These are phyloP conservation scores for Zosterops borbonicus DNA, from an alignment of 2,113 vertebrate genomes.

Conservation along the genomic window DNA sequence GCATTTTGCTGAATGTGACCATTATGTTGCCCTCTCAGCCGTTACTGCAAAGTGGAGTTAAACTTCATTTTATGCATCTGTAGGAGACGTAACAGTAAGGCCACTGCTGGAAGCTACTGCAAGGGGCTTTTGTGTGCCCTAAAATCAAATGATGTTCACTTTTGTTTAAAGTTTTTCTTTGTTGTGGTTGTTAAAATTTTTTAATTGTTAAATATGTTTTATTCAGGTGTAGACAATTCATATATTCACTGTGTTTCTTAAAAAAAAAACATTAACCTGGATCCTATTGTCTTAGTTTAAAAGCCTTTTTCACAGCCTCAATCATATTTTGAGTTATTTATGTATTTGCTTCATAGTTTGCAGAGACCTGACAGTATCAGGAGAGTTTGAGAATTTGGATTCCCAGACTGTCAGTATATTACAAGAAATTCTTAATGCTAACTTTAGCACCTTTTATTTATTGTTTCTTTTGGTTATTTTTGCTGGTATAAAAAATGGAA, in stretches of 20 bases:
- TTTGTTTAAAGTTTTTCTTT: conserved; percentile 74
- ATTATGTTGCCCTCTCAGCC: conserved; percentile 67
- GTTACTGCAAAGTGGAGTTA: conserved; percentile 6
- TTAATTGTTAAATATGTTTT: conserved; percentile 80
- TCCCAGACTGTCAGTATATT: conserved; percentile 68
- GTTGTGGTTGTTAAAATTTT: conserved; percentile 82
- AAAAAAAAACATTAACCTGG: conserved; percentile 65
- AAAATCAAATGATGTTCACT: conserved; percentile 63
- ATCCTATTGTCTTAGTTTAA: conserved; percentile 78
- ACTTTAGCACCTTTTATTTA: conserved; percentile 95
- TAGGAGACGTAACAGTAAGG: conserved; percentile 63
- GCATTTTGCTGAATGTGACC: conserved; percentile 56
- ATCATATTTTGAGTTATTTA: conserved; percentile 74
- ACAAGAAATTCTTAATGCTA: conserved; percentile 80
- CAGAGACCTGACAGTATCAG: conserved; percentile 73
- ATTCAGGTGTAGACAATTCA: conserved; percentile 84
- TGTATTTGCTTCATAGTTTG: conserved; percentile 79
- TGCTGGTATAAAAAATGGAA: conserved; percentile 55
- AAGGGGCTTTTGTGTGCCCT: conserved; percentile 62
- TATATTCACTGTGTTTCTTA: conserved; percentile 79
- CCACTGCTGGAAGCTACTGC: conserved; percentile 68
- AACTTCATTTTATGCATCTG: conserved; percentile 31
- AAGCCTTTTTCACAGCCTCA: conserved; percentile 72
- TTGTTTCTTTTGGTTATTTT: conserved; percentile 74
- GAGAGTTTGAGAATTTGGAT: conserved; percentile 71